A percentile compares a stretch with the other conserved stretches of the same genome.
Evolutionary conservation across 2,888 invertebrate genomes (phyloP).

Genomic region (Conchocele bisecta): DNA sequence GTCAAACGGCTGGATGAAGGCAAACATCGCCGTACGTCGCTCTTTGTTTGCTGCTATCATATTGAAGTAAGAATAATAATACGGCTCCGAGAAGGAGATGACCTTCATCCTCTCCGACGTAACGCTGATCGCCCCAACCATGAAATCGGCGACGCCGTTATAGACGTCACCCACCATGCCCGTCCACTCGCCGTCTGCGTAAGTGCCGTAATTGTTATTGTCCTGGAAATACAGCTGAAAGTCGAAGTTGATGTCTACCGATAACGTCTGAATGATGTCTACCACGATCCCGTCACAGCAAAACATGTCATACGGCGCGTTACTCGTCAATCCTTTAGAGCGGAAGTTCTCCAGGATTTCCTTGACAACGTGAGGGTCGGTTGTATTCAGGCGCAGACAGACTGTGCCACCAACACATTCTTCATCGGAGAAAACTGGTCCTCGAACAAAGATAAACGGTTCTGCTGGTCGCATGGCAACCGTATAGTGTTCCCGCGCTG

Average conservation of each 20-base stretch:
- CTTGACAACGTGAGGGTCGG: slow-evolving; percentile 41
- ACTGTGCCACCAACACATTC: slow-evolving; percentile 70
- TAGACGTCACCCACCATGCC: slow-evolving; percentile 94
- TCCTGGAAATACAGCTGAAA: slow-evolving; percentile 89
- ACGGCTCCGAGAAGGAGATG: slow-evolving; percentile 94
- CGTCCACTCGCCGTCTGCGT: slow-evolving; percentile 88
- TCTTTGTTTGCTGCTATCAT: slow-evolving; percentile 84
- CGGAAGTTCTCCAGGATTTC: slow-evolving; percentile 32
- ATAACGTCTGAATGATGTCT: slow-evolving; percentile 92
- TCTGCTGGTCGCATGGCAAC: slow-evolving; percentile 95
- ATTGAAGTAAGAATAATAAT: slow-evolving; percentile 94
- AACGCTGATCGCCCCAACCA: slow-evolving; percentile 94
- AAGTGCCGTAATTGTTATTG: slow-evolving; percentile 82
- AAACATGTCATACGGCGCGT: slow-evolving; percentile 65
- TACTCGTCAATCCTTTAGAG: slow-evolving; percentile 72
- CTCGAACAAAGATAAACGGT: slow-evolving; percentile 93
- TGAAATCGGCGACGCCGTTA: slow-evolving; percentile 93
- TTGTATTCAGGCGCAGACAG: slow-evolving; percentile 85
- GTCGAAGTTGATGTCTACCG: slow-evolving; percentile 92
- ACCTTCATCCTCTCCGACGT: slow-evolving; percentile 86
- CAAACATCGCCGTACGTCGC: slow-evolving; percentile 84
- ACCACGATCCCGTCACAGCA: slow-evolving; percentile 94
- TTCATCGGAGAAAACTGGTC: slow-evolving; percentile 85
- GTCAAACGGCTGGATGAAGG: slow-evolving; percentile 94
- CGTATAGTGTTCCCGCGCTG: slow-evolving; percentile 87